phyloP scores from a whole-genome alignment of 2,113 vertebrate species.

The Acrocephalus arundinaceus region DNA sequence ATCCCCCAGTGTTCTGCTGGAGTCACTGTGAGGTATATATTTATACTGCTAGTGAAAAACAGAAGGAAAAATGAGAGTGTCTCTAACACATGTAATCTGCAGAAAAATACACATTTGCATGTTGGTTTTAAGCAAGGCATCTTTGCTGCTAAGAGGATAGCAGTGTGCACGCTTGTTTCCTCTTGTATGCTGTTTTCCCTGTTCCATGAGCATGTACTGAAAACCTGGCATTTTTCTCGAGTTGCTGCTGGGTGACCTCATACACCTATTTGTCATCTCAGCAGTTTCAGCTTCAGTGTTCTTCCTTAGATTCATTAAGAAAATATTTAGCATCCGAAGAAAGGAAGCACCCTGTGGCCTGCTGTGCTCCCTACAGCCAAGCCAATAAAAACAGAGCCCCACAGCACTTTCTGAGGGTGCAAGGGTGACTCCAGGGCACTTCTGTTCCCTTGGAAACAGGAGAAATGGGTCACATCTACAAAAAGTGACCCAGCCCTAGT shows the following conservation, averaged over 20 bases:
- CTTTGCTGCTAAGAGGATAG: not conserved
- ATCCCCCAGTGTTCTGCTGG: not conserved
- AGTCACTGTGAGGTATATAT: not conserved
- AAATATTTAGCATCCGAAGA: conserved; percentile 40
- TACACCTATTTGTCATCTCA: conserved; percentile 10
- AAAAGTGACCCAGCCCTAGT: not conserved
- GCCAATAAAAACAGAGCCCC: not conserved
- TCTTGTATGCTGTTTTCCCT: not conserved
- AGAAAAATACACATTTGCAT: conserved; percentile 27
- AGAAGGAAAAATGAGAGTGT: conserved; percentile 25
- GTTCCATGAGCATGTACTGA: not conserved
- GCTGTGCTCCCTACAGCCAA: not conserved
- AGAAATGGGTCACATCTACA: not conserved
- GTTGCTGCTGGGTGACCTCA: not conserved
- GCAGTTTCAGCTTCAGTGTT: conserved; percentile 16
- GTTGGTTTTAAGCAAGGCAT: not conserved
- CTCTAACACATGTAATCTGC: conserved; percentile 21
- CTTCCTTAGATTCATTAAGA: conserved; percentile 28
- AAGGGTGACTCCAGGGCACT: not conserved
- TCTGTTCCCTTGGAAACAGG: not conserved
- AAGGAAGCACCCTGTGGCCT: not conserved
- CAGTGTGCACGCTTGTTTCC: not conserved
- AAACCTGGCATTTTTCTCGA: not conserved
- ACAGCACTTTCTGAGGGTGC: not conserved
- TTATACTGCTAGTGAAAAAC: conserved; percentile 32